These are phyloP conservation scores for Plestiodon gilberti DNA, from an alignment of 2,113 vertebrate species.

Conservation along the genomic window DNA sequence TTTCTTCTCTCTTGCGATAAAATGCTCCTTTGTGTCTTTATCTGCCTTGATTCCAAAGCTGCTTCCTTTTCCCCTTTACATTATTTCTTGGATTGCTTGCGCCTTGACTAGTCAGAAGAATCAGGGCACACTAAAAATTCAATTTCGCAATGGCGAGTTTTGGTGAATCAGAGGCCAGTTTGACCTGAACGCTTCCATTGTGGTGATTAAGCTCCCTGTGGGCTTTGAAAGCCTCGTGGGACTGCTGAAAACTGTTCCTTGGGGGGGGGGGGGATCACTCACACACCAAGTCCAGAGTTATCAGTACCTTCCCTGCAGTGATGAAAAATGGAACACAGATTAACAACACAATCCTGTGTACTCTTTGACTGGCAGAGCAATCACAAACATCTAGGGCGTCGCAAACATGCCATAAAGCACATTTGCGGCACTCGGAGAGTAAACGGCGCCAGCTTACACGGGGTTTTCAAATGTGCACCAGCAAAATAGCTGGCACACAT, in stretches of 20 bases:
- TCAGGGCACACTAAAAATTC: background rate
- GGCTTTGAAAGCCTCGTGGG: slow-evolving; percentile 26
- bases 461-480: too few species aligned
- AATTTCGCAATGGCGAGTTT: slow-evolving; percentile 9
- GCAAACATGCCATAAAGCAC: too few species aligned
- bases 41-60: slow-evolving; percentile 44
- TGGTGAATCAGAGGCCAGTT: slow-evolving; percentile 19
- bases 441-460: too few species aligned
- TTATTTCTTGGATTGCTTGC: slow-evolving; percentile 30
- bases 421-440: too few species aligned
- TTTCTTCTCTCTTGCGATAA: slow-evolving; percentile 42
- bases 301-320: background rate
- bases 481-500: too few species aligned
- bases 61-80: slow-evolving; percentile 60
- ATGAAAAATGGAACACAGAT: slow-evolving; percentile 25
- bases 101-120: slow-evolving; percentile 21
- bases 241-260: slow-evolving; percentile 43
- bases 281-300: slow-evolving; percentile 24
- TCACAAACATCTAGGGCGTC: too few species aligned
- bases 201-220: slow-evolving; percentile 53
- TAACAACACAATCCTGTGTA: too few species aligned
- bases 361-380: too few species aligned
- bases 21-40: slow-evolving; percentile 43
- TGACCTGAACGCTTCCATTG: background rate
- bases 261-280: background rate